Conservation (phyloP, 2,888 invertebrate species). For the Dryomyza anilis region DNA sequence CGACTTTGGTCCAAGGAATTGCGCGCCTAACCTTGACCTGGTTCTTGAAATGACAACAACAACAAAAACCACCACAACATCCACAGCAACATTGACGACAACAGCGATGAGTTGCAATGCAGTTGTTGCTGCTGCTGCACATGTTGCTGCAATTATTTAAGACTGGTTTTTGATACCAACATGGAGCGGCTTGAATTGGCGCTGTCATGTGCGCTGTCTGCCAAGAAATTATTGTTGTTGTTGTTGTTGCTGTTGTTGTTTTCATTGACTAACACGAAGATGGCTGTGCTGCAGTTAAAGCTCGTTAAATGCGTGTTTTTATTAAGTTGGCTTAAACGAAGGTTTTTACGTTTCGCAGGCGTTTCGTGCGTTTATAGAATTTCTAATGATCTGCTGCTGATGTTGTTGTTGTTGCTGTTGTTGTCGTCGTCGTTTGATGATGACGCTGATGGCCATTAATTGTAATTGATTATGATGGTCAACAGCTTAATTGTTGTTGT, state of each 20-base stretch:
- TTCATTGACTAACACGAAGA: slow-evolving; percentile 17
- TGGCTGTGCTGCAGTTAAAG: slow-evolving; percentile 5
- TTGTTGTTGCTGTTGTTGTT: neutral
- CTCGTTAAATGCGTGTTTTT: slow-evolving; percentile 20
- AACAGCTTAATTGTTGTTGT: slow-evolving; percentile 1
- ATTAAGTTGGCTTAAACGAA: slow-evolving; percentile 14
- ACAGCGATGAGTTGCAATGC: slow-evolving; percentile 21
- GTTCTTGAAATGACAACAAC: slow-evolving; percentile 58
- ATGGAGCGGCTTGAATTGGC: slow-evolving; percentile 29
- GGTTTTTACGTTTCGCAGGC: slow-evolving; percentile 22
- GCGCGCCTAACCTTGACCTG: slow-evolving; percentile 58
- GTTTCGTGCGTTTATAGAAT: slow-evolving; percentile 40
- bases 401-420: neutral
- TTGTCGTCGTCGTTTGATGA: neutral
- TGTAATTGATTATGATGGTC: slow-evolving; percentile 10
- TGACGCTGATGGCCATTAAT: slow-evolving; percentile 4
- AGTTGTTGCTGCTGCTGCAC: slow-evolving; percentile 5
- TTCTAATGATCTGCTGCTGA: slow-evolving; percentile 21
- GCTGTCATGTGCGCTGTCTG: no score
- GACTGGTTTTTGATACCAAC: slow-evolving; percentile 27
- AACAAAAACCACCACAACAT: slow-evolving; percentile 38
- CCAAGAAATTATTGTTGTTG: slow-evolving; percentile 6
- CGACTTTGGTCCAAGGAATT: slow-evolving; percentile 46
- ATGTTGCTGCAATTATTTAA: slow-evolving; percentile 30
- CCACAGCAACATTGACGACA: slow-evolving; percentile 20